A percentile compares a stretch with the other conserved stretches of the same genome.
Evolutionary conservation across 2,113 vertebrate species (phyloP).

Genomic region (Haplochromis vanheusdeni): DNA sequence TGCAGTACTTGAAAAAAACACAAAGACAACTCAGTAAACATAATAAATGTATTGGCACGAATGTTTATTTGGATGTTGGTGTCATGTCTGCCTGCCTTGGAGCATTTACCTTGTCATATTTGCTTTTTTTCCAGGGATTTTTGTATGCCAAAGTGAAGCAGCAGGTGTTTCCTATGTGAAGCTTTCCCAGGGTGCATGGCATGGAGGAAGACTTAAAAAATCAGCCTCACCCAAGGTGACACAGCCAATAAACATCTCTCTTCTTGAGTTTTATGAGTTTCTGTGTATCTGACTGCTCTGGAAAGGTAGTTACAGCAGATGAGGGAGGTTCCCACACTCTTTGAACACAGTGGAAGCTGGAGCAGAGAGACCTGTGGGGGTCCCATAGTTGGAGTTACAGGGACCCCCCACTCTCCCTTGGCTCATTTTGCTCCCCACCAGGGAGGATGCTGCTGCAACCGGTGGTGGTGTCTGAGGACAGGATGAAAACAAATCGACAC

Average conservation of each 20-base stretch:
- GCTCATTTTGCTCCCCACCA: slow-evolving; percentile 20
- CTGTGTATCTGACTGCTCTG: slow-evolving; percentile 12
- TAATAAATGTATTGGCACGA: neutral
- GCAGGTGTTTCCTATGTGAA: neutral
- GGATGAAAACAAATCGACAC: slow-evolving; percentile 27
- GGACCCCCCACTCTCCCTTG: slow-evolving; percentile 15
- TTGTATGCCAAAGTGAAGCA: neutral
- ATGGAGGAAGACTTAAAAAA: slow-evolving; percentile 13
- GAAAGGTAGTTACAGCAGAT: neutral
- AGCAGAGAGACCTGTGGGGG: slow-evolving; percentile 7
- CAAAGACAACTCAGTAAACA: neutral
- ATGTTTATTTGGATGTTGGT: neutral
- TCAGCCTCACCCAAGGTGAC: slow-evolving; percentile 18
- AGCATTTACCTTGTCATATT: neutral
- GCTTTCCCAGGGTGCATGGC: neutral
- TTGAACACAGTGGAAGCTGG: slow-evolving; percentile 39
- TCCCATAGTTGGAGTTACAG: slow-evolving; percentile 16
- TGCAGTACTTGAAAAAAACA: neutral
- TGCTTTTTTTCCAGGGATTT: neutral
- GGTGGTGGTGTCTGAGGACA: slow-evolving; percentile 14
- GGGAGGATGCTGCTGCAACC: slow-evolving; percentile 23
- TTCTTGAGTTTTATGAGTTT: slow-evolving; percentile 4
- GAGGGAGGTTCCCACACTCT: slow-evolving; percentile 31
- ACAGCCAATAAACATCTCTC: slow-evolving; percentile 32
- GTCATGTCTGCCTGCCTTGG: neutral